Conservation (phyloP, 2,888 invertebrate genomes). For the Cepaea hortensis region DNA sequence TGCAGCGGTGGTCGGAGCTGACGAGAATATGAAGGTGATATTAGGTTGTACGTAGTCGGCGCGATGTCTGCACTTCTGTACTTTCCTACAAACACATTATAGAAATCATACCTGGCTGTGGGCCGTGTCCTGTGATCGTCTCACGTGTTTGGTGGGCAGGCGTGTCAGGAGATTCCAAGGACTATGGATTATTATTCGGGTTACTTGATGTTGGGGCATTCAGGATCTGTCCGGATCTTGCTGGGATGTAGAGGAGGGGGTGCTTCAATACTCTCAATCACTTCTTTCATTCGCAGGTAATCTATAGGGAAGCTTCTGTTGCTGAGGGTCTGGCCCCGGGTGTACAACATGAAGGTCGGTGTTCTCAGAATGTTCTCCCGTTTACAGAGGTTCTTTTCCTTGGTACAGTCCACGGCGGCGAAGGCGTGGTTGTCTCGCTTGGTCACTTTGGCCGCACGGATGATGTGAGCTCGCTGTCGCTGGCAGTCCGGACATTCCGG, state of each 20-base stretch:
- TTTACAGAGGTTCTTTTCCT: conserved; percentile 26
- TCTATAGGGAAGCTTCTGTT: background rate
- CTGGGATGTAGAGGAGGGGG: background rate
- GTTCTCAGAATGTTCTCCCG: conserved; percentile 16
- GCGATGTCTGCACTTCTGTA: no score
- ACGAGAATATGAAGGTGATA: no score
- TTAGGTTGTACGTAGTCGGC: no score
- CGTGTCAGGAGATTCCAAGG: background rate
- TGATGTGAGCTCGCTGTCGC: background rate
- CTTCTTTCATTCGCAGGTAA: conserved; percentile 12
- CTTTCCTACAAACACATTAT: no score
- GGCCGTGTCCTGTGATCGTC: background rate
- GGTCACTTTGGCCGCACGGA: conserved; percentile 26
- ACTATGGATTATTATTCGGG: background rate
- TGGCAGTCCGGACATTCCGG: background rate
- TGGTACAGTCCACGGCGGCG: conserved; percentile 38
- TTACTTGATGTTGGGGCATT: background rate
- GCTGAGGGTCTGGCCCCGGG: conserved; percentile 2
- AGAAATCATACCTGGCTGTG: background rate
- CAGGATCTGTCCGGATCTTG: background rate
- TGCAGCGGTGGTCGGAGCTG: no score
- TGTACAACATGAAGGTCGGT: conserved; percentile 32
- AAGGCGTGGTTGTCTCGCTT: conserved; percentile 21
- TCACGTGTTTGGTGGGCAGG: background rate
- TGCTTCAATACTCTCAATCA: conserved; percentile 2